Conservation (phyloP, 2,888 invertebrate genomes). For the Oithona nana region DNA sequence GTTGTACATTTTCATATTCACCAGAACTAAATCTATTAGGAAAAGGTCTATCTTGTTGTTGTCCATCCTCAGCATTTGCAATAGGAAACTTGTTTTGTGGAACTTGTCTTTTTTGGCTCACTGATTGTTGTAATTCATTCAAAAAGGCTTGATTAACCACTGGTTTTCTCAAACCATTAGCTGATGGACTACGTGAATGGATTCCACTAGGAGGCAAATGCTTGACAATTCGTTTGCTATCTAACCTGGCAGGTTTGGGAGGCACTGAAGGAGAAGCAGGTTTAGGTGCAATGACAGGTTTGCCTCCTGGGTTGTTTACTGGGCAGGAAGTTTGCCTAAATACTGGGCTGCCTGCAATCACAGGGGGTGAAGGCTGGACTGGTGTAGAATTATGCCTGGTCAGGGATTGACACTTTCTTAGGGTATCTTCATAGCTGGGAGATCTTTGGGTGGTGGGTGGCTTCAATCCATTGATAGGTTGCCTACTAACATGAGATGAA, state of each 20-base stretch:
- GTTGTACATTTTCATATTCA: constrained; percentile 12
- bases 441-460: background rate
- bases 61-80: background rate
- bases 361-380: background rate
- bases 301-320: background rate
- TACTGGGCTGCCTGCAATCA: background rate
- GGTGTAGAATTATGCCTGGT: constrained; percentile 4
- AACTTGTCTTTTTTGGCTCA: background rate
- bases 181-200: background rate
- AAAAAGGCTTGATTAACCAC: background rate
- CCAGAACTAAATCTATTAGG: constrained; percentile 12
- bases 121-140: background rate
- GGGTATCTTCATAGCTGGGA: constrained; percentile 14
- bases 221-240: background rate
- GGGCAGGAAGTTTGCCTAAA: background rate
- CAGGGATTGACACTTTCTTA: constrained; percentile 14
- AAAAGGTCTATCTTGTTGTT: background rate
- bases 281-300: background rate
- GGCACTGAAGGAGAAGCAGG: background rate
- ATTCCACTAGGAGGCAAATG: constrained; percentile 6
- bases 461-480: background rate
- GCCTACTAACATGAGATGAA: too few relatives aligned
- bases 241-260: background rate
- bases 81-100: background rate
- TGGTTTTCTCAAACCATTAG: background rate